Evolutionary conservation across 2,888 invertebrate species (phyloP), one percentile per base, ranked within the genome.

Genomic region (Nowickia ferox): DNA sequence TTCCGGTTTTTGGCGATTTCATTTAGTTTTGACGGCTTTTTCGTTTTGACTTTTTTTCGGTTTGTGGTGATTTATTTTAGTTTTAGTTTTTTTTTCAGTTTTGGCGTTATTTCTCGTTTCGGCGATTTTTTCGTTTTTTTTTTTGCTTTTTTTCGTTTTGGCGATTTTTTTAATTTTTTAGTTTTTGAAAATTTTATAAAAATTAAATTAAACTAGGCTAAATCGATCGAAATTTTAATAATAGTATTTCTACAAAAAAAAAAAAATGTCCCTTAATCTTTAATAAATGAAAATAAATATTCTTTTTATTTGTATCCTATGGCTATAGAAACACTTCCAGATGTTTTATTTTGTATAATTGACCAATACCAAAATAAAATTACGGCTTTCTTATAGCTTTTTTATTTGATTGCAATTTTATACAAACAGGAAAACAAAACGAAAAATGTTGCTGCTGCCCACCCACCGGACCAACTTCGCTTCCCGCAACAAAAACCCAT

Each of bases 221-320:
- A n/a, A n/a, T n/a, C n/a, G n/a, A n/a, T n/a, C 61, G 63, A 38
- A 71, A 65, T 59, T 15, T n/a, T 61, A 83, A 83, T 83, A 74
- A 61, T 38, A 78, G 74, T 6, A 30, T 69, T 57, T 57, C n/a
- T n/a, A n/a, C n/a, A n/a, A n/a, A n/a, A 13, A 57, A 13, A 1
- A 48, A 57, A 46, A 30, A 6, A 30, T 6, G 6, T 30, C 19
- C 40, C 63, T n/a, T 38, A 55, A 44, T 42, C 38, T 42, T 15
- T 53, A 61, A 51, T 46, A 57, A 22, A 19, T 38, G 17, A 46
- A 19, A 30, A 65, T 66, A 76, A 55, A 55, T 46, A 42, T 53
- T 65, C 42, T 30, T 15, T 30, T 38, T 22, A 40, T 57, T 15
- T 22, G 42, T 55, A 9, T 65, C 15, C 13, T 57, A n/a, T 65